These are phyloP conservation scores for Chelon labrosus DNA, from an alignment of 2,797 vertebrate genomes.

Conservation along the genomic window DNA sequence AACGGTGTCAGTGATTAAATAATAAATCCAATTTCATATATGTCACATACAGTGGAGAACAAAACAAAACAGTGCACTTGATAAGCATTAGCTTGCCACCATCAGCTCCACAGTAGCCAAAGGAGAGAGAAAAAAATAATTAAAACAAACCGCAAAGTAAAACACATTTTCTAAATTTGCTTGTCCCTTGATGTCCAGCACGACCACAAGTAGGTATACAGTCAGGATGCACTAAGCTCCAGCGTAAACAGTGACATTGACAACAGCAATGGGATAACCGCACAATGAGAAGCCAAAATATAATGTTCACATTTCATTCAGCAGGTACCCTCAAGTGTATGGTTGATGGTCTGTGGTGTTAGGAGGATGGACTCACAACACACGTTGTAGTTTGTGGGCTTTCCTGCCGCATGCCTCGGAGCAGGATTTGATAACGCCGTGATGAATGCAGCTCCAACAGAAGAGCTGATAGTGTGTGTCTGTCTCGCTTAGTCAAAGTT, in stretches of 20 bases:
- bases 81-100: conserved; percentile 60
- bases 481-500: conserved; percentile 62
- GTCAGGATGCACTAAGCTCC: conserved; percentile 61
- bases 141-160: conserved; percentile 50
- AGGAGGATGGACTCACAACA: conserved; percentile 52
- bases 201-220: conserved; percentile 57
- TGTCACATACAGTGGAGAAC: conserved; percentile 45
- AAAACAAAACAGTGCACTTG: conserved; percentile 55
- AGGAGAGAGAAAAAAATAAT: conserved; percentile 16
- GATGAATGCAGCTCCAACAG: conserved; percentile 43
- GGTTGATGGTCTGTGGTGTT: conserved; percentile 46
- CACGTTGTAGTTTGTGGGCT: conserved; percentile 43
- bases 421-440: conserved; percentile 32
- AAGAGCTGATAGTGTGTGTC: conserved; percentile 48
- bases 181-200: conserved; percentile 52
- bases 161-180: conserved; percentile 40
- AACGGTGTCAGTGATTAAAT: conserved; percentile 56
- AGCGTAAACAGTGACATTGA: conserved; percentile 66
- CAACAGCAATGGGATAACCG: conserved; percentile 55
- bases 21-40: conserved; percentile 46
- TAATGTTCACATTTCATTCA: conserved; percentile 67
- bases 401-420: conserved; percentile 36
- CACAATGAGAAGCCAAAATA: conserved; percentile 61
- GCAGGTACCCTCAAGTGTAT: conserved; percentile 42
- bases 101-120: conserved; percentile 43